Conservation (phyloP, 2,888 invertebrate species). For the Plagodis pulveraria region DNA sequence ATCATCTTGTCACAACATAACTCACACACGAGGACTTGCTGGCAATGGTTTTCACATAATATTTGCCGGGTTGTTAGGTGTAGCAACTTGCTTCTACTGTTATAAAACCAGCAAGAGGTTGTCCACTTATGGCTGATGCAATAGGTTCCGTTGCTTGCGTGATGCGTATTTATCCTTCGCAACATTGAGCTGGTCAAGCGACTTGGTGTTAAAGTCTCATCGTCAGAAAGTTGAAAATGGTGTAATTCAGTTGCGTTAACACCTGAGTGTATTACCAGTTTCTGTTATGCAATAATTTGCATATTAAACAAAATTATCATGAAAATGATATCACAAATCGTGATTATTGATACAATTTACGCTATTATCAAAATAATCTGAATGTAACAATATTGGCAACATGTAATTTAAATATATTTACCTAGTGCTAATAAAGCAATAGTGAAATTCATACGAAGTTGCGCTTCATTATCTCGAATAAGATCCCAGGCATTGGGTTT, state of each 20-base stretch:
- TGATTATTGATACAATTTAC: not conserved
- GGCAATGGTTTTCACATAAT: conserved; percentile 39
- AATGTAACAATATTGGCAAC: not conserved
- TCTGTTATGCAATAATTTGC: conserved; percentile 31
- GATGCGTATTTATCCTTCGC: conserved; percentile 60
- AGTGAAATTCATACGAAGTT: too few relatives aligned
- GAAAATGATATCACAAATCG: not conserved
- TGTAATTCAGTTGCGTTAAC: conserved; percentile 30
- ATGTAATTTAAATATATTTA: not conserved
- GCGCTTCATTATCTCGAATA: too few relatives aligned
- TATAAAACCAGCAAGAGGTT: conserved; percentile 61
- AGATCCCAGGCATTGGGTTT: too few relatives aligned
- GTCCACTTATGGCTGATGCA: conserved; percentile 77
- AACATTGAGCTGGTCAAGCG: conserved; percentile 42
- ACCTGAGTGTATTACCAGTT: conserved; percentile 38
- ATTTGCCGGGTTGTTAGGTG: conserved; percentile 51
- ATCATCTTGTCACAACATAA: conserved; percentile 26
- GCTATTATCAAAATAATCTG: not conserved
- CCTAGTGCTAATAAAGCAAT: too few relatives aligned
- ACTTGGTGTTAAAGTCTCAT: conserved; percentile 47
- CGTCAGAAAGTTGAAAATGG: conserved; percentile 50
- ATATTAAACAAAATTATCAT: conserved; percentile 22
- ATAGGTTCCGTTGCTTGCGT: conserved; percentile 67
- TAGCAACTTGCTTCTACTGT: conserved; percentile 55
- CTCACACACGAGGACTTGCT: conserved; percentile 29